These are phyloP conservation scores for Dipus sagitta DNA, from an alignment of 2,797 vertebrate species.

Conservation along the genomic window DNA sequence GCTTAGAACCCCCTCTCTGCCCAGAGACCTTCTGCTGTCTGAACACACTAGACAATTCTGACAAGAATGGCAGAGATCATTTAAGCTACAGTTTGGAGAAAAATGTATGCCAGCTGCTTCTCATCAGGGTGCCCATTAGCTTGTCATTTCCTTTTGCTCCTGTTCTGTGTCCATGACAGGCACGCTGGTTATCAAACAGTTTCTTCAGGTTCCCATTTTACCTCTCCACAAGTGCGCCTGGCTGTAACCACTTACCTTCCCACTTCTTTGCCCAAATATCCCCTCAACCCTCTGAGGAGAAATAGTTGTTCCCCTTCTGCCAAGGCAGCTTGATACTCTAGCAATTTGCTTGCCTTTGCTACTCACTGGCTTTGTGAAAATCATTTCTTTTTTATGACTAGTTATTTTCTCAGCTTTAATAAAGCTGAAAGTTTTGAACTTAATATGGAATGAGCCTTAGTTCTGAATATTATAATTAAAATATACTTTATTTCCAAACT, in stretches of 20 bases:
- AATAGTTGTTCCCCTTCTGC: background rate
- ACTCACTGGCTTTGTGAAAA: background rate
- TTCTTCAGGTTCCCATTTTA: constrained; percentile 22
- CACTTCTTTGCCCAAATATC: background rate
- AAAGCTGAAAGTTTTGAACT: background rate
- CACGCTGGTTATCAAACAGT: constrained; percentile 41
- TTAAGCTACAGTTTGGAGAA: constrained; percentile 57
- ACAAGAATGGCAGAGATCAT: constrained; percentile 58
- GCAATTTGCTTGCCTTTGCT: background rate
- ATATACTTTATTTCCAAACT: background rate
- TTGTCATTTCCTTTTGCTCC: constrained; percentile 65
- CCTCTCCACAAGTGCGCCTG: constrained; percentile 21
- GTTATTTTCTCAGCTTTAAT: background rate
- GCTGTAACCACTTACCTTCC: background rate
- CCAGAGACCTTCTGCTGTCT: background rate
- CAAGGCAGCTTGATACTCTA: background rate
- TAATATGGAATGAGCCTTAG: background rate
- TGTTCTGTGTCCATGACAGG: constrained; percentile 44
- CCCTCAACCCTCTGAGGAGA: background rate
- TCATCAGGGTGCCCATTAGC: constrained; percentile 67
- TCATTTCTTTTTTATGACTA: background rate
- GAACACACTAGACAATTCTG: constrained; percentile 8
- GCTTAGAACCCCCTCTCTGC: background rate
- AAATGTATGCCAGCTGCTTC: constrained; percentile 53
- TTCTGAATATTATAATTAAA: constrained; percentile 50